Base-by-base conservation (phyloP, 2,888 invertebrate genomes). In the Colostygia pectinataria region DNA sequence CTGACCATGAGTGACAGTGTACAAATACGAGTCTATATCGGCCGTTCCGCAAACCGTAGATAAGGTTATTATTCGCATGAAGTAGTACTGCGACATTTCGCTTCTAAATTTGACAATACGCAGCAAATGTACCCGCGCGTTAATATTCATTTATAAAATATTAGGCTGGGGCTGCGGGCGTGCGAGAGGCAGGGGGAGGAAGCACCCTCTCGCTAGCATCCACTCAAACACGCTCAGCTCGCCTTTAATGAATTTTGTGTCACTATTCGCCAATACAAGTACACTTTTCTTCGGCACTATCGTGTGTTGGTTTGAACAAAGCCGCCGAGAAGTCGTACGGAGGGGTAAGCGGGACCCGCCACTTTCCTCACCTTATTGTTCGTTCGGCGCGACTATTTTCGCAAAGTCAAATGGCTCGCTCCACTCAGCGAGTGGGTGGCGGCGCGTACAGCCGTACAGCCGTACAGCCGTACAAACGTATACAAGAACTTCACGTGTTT, bases 241-340 rank as follows among this genome's bases (percentile, higher is more conserved):
- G 81, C 83, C 85, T 87, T 84, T 89, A 89, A 89, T 87, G 87
- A 89, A 88, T 88, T 88, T 87, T 89, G 82, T 83, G 85, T 85
- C 84, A 82, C 81, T 79, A 81, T 80, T 82, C 73, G 77, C 80
- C 80, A 80, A 83, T 80, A 86, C 77, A 83, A 85, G 89, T 79
- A 85, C 86, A 86, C 89, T 89, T 87, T 86, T 85, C 87, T 83
- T 83, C 84, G 82, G 73, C 71, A 72, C 77, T 80, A 85, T 83
- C 80, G 80, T 76, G 74, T 79, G 85, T 84, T 82, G 82, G 80
- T 77, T 62, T 66, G 80, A 83, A 85, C 86, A 86, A 85, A 83
- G 82, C 79, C 63, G 69, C 36, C 24, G 82, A 82, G 82, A 82
- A 83, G 81, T 81, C 78, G 72, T 72, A 74, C 72, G 74, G 74